These are phyloP conservation scores for Neodiprion fabricii DNA, from an alignment of 1,140 invertebrate species.

Conservation along the genomic window DNA sequence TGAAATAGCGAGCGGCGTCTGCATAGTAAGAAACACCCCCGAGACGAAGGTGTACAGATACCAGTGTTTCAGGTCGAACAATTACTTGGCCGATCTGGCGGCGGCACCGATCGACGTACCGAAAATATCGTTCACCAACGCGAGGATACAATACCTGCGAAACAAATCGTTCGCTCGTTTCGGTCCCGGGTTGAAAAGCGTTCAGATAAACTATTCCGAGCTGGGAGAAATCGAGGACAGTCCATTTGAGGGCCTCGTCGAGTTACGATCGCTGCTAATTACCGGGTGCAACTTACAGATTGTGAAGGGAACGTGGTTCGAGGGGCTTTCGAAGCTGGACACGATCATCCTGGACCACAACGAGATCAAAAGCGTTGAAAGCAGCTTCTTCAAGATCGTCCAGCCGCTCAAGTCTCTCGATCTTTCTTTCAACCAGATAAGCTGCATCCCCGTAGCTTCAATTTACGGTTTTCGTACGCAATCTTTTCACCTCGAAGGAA, in stretches of 20 bases:
- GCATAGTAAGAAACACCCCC: not conserved
- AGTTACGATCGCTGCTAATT: slow-evolving; percentile 21
- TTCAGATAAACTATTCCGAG: slow-evolving; percentile 21
- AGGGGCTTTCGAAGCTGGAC: slow-evolving; percentile 15
- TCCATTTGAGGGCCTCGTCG: slow-evolving; percentile 23
- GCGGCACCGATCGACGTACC: slow-evolving; percentile 13
- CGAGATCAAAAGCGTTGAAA: slow-evolving; percentile 16
- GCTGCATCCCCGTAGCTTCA: slow-evolving; percentile 14
- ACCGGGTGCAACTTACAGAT: slow-evolving; percentile 18
- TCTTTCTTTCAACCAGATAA: slow-evolving; percentile 23
- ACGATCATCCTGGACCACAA: slow-evolving; percentile 21
- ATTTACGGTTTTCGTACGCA: not conserved
- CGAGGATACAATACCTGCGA: slow-evolving; percentile 11
- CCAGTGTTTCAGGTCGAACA: slow-evolving; percentile 1
- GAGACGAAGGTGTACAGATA: not conserved
- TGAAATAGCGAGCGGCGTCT: not conserved
- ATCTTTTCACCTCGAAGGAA: not conserved
- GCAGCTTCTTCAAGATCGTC: slow-evolving; percentile 17
- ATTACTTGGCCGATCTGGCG: slow-evolving; percentile 18
- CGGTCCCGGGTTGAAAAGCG: slow-evolving; percentile 8
- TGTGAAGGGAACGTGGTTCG: slow-evolving; percentile 27
- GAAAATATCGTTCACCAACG: slow-evolving; percentile 23
- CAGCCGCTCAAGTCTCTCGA: slow-evolving; percentile 22
- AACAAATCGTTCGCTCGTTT: slow-evolving; percentile 16
- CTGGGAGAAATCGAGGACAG: slow-evolving; percentile 25